Conservation (phyloP, 2,797 vertebrate genomes). For the Ambastaia sidthimunki region DNA sequence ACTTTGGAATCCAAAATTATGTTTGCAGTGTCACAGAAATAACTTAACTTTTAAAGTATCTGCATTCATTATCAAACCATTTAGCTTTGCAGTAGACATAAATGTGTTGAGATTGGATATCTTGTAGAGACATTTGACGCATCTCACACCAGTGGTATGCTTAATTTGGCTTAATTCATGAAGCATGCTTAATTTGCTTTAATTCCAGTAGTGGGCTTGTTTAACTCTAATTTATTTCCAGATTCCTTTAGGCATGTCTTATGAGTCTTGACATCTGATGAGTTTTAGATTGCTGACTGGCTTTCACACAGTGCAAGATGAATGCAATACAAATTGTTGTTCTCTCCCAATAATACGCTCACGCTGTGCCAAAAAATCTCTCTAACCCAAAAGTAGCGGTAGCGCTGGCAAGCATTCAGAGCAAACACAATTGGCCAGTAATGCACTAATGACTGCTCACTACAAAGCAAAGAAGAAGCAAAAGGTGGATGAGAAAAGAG, state of each 20-base stretch:
- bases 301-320: conserved; percentile 1
- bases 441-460: conserved; percentile 45
- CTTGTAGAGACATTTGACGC: not conserved
- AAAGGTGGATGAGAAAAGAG: conserved; percentile 1
- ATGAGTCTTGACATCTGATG: conserved; percentile 27
- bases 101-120: not conserved
- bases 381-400: conserved; percentile 18
- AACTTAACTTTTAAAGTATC: not conserved
- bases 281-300: conserved; percentile 15
- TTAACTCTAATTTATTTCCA: not conserved
- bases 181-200: conserved; percentile 23
- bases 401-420: conserved; percentile 41
- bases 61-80: conserved; percentile 5
- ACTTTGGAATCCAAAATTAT: not conserved
- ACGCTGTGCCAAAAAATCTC: conserved; percentile 31
- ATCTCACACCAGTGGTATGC: not conserved
- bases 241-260: conserved; percentile 23
- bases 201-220: conserved; percentile 3
- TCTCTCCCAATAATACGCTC: conserved; percentile 12
- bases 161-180: conserved; percentile 8
- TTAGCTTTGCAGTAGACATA: not conserved
- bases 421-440: conserved; percentile 31
- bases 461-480: conserved; percentile 36
- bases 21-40: not conserved
- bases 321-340: conserved; percentile 29